Conservation (phyloP, 2,797 vertebrate species). For the Sebastes iracundus region DNA sequence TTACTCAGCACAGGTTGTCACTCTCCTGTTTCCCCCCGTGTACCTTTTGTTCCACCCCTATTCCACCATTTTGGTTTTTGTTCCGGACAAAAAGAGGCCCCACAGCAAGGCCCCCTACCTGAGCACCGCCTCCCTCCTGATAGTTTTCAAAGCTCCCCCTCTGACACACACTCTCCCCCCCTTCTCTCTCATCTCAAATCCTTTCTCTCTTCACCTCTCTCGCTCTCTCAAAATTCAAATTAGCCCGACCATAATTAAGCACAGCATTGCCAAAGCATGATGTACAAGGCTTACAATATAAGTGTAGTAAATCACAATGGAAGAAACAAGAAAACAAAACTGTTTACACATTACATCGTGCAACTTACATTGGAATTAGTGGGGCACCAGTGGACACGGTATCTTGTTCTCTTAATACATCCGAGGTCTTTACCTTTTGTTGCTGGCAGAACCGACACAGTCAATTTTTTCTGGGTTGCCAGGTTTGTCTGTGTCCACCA, state of each 20-base stretch:
- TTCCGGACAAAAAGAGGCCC: constrained; percentile 65
- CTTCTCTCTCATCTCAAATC: not conserved
- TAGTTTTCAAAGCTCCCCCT: constrained; percentile 45
- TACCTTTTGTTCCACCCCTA: constrained; percentile 60
- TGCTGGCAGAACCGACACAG: not conserved
- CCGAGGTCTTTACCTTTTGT: not conserved
- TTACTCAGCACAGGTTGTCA: constrained; percentile 70
- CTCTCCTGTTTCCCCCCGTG: constrained; percentile 54
- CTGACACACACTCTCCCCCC: constrained; percentile 1
- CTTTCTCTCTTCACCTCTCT: not conserved
- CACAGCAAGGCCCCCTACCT: constrained; percentile 65
- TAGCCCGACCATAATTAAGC: not conserved
- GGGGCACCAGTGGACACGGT: not conserved
- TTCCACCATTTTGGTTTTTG: constrained; percentile 75
- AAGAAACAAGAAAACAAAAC: not conserved
- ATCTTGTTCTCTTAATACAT: not conserved
- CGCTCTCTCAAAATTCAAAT: not conserved
- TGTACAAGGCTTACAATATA: not conserved
- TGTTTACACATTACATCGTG: not conserved
- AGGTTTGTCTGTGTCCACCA: constrained; percentile 4
- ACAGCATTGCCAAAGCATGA: no score
- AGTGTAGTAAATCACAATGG: not conserved
- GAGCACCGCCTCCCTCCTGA: constrained; percentile 37
- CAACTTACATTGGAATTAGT: not conserved
- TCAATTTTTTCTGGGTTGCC: not conserved